These are phyloP conservation scores for Coturnix japonica DNA, from an alignment of 2,113 vertebrate species.

Conservation along the genomic window DNA sequence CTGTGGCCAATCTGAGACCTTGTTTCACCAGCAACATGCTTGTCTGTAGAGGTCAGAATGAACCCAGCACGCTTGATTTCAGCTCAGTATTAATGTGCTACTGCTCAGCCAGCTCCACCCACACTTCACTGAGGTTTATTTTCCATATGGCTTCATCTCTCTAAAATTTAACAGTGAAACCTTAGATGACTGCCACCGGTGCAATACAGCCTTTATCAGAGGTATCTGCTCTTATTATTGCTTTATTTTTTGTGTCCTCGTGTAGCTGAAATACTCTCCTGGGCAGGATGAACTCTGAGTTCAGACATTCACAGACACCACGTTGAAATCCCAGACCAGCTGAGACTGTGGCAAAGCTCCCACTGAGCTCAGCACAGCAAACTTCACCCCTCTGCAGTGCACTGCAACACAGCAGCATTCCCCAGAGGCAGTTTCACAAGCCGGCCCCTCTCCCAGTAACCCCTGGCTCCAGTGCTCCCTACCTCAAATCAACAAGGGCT, in stretches of 20 bases:
- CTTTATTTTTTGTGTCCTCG: neutral
- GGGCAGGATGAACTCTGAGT: neutral
- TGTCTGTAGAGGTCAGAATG: neutral
- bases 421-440: neutral
- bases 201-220: neutral
- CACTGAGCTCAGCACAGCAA: neutral
- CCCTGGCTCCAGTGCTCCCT: neutral
- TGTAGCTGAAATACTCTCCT: neutral
- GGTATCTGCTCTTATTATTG: neutral
- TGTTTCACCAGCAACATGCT: neutral
- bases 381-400: neutral
- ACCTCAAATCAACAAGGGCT: neutral
- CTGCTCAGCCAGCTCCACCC: neutral
- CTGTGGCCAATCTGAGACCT: neutral
- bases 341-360: neutral
- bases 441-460: neutral
- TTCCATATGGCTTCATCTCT: constrained; percentile 4
- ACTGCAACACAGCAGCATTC: neutral
- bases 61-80: neutral
- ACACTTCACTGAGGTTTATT: neutral
- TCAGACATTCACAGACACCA: neutral
- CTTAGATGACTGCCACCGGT: neutral
- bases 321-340: neutral
- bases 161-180: neutral
- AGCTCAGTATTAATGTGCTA: fast-evolving